Base-by-base conservation (phyloP, 2,113 vertebrate species). In the Mormyrus iriodes region DNA sequence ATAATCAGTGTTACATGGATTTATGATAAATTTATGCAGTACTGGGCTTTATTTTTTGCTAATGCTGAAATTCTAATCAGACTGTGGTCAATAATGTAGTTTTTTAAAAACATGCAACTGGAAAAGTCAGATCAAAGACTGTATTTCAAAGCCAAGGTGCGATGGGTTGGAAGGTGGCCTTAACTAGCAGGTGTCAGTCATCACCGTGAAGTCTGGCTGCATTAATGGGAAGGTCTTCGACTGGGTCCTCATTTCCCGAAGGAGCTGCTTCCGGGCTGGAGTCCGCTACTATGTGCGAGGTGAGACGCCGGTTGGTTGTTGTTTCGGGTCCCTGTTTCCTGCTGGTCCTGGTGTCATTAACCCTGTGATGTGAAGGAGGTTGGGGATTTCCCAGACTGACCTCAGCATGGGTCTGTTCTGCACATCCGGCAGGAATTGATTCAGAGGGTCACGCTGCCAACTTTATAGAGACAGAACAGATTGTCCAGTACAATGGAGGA, bases 381-480 rank as follows among this genome's bases (percentile, higher is more conserved):
- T 46, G 6, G 10, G 13, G 27, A 9, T 73, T 79, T 17, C 1
- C 35, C 15, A 79, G 35, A 79, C 13, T 42, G 17, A 19, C 73
- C 73, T 17, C 15, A 39, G 15, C 5, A n/a, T 0, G 35, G 13
- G 13, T 39, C 31, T 39, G 31, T 76, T 76, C 35, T 79, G 35
- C 6, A 39, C 15, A 15, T 35, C 17, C 15, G 27, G 73, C 5
- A 99, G 98, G 98, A 90, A 98, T 99, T 86, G 98, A 99, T 93
- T 97, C 97, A n/a, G 98, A 99, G 93, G 98, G 98, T n/a, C 98
- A 99, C 0, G 97, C 98, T 89, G 98, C 98, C 4, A 99, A 99
- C 93, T 99, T 98, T 91, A 96, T 99, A 86, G 98, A 99, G 92
- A 99, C 98, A 0, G 98, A 99, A 27, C 98, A 99, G 93, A 96